Conservation (phyloP, 2,797 vertebrate species). For the Falco novaeseelandiae region DNA sequence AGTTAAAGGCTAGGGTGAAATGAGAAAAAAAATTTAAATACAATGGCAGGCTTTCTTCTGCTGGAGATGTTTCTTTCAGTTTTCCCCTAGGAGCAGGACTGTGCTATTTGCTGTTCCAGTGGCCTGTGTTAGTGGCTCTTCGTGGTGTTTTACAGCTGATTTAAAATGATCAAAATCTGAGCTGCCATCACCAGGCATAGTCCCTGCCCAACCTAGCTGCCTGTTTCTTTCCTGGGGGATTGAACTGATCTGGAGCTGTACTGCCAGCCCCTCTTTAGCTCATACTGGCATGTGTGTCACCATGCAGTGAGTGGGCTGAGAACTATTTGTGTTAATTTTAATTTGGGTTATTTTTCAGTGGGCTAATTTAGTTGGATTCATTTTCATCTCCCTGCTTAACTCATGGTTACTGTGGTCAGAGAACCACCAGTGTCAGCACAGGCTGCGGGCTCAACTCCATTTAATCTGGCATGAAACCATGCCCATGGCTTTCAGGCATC, state of each 20-base stretch:
- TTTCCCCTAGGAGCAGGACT: neutral
- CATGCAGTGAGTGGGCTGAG: accelerated
- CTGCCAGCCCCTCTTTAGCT: neutral
- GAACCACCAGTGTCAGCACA: neutral
- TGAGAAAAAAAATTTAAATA: neutral
- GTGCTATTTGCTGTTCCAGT: neutral
- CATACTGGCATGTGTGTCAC: neutral
- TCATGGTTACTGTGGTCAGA: neutral
- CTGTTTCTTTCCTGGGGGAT: neutral
- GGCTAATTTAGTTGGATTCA: neutral
- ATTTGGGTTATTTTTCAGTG: neutral
- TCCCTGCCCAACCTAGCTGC: neutral
- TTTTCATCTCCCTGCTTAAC: conserved; percentile 8
- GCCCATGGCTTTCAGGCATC: neutral
- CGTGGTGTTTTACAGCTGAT: neutral
- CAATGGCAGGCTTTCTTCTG: neutral
- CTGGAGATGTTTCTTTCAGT: neutral
- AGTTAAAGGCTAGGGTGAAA: neutral
- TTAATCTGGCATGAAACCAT: neutral
- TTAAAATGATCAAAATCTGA: neutral
- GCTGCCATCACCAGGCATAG: neutral
- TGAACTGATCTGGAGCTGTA: neutral
- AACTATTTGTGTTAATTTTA: neutral
- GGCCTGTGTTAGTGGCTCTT: neutral
- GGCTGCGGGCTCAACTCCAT: neutral